Base-by-base conservation (phyloP, 1,140 invertebrate species). In the Dendroctonus valens region DNA sequence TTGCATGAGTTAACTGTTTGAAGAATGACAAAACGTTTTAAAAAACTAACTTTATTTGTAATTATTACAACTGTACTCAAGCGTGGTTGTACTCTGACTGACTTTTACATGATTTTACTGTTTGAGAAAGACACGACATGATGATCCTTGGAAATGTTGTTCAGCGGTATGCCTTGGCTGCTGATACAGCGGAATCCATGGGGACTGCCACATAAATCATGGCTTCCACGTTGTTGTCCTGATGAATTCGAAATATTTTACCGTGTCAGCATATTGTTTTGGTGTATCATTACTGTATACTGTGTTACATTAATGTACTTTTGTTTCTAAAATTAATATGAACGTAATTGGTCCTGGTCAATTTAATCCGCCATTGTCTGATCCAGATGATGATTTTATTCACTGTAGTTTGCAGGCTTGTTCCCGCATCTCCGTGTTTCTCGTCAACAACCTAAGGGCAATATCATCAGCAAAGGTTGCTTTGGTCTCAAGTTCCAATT, bases 201-300 rank as follows among this genome's bases (percentile, higher is more conserved):
- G 41, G 65, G 41, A 12, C 52, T 73, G 46, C 72, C 75, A 65
- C 74, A 73, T 0, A 75, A 41, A 41, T 46, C 48, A 77, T 62
- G 12, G 48, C 42, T 12, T 41, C 4, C 41, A 73, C 52, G 38
- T 75, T 69, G 37, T 39, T 62, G 7, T 72, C 54, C 38, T 37
- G 67, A 69, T 63, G 7, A 68, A 55, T 40, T 53, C 59, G 26
- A 55, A 57, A 63, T 57, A 68, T 39, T 68, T 68, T 49, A n/a
- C 59, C 41, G 59, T 62, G 38, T 57, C 26, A 11, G 51, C 49
- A 63, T 63, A 39, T 55, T 40, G 26, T 46, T 63, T 57, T 41
- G 52, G 51, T n/a, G 38, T 63, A 63, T 63, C 63, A 57, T 54
- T 68, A 64, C 62, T 5, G n/a, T 42, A 42, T 64, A 55, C 12